Percentiles rank a stretch among this genome's conserved stretches.
Conservation (phyloP, 2,113 vertebrate species). For the Helogale parvula region DNA sequence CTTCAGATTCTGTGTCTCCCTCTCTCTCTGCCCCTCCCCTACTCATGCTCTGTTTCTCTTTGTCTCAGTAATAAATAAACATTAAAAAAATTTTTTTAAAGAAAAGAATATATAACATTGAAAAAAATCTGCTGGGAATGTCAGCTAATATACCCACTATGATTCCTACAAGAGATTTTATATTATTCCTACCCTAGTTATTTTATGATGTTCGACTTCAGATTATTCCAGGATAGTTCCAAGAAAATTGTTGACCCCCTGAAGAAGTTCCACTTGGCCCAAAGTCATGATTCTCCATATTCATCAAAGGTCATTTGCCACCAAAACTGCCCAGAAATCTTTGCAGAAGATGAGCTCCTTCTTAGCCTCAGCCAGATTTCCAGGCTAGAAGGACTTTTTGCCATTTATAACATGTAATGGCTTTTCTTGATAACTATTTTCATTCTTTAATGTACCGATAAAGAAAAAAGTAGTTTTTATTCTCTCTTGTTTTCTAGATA, state of each 20-base stretch:
- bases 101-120: background rate
- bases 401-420: background rate
- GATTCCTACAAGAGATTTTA: background rate
- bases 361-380: background rate
- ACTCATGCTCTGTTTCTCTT: too few relatives aligned
- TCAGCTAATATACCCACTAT: background rate
- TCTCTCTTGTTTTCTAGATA: background rate
- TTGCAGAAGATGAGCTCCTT: background rate
- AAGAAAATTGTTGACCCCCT: background rate
- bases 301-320: background rate
- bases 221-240: background rate
- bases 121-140: background rate
- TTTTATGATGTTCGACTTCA: background rate
- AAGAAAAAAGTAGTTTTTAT: background rate
- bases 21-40: too few relatives aligned
- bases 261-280: slow-evolving; percentile 7
- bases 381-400: background rate
- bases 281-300: background rate
- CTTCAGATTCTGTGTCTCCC: too few relatives aligned
- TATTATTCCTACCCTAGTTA: background rate
- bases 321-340: background rate
- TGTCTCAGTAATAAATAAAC: too few relatives aligned
- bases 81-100: background rate
- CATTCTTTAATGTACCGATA: background rate
- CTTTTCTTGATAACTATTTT: background rate